Percentiles rank a stretch among this genome's conserved stretches.
Conservation (phyloP, 2,797 vertebrate genomes). For the Channallabes apus region DNA sequence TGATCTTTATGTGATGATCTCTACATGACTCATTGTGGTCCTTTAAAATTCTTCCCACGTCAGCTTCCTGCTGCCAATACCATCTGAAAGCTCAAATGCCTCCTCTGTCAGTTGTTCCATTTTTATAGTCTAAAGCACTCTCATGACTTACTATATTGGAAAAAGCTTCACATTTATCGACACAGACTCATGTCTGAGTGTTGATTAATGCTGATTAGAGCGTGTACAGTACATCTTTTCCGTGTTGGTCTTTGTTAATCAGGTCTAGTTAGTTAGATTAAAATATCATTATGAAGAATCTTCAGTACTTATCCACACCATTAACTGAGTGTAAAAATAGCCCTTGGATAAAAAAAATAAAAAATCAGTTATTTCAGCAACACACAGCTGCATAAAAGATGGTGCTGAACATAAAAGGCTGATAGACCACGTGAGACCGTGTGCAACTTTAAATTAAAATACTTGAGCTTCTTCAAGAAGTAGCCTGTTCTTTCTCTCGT, state of each 20-base stretch:
- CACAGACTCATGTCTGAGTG: neutral
- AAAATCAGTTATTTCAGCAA: neutral
- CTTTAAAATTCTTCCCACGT: neutral
- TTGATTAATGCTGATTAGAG: neutral
- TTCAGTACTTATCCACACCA: neutral
- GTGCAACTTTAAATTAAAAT: too few species aligned
- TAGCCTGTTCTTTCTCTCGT: too few species aligned
- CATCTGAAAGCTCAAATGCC: neutral
- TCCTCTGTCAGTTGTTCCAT: neutral
- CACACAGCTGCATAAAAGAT: neutral
- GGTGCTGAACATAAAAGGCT: neutral
- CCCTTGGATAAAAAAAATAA: neutral
- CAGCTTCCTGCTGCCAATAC: neutral
- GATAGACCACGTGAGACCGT: neutral
- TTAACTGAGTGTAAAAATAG: neutral
- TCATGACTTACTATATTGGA: constrained; percentile 2
- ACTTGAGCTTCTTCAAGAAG: too few species aligned
- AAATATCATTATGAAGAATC: neutral
- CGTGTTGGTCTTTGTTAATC: neutral
- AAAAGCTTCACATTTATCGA: neutral
- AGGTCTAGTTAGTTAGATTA: neutral
- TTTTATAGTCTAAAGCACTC: neutral
- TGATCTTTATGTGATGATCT: neutral
- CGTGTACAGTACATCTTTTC: neutral
- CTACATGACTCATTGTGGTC: neutral